Base-by-base conservation (phyloP, 23 tunicate genomes). In the Diplosoma virens region DNA sequence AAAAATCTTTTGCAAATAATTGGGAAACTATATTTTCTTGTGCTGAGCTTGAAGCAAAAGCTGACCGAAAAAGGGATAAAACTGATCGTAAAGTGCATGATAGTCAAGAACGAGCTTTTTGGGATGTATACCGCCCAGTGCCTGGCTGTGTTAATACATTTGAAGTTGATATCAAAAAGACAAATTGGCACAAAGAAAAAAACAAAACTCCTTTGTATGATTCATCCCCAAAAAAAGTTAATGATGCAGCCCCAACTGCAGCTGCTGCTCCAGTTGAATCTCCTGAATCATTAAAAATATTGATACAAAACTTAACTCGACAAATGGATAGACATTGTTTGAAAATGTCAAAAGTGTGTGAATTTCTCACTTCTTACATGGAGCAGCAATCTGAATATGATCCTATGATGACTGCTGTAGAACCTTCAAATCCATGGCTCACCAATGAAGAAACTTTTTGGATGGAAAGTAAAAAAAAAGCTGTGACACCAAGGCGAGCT, bases 111-210 rank as follows among this genome's bases (percentile, higher is more conserved):
- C 75, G 99, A 16, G 99, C 99, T 11, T 94, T 94, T 37, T 94
- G 99, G 99, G 94, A 94, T 80, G 95, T 94, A 20, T 95, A 94
- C 61, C 82, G 99, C 24, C 94, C 98, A 16, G 93, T 86, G 0
- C 99, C 99, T 46, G 99, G 93, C 3, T 88, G 94, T 59, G 99
- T 88, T 21, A 94, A 94, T 64, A 94, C 99, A 9, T 81, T 89
- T 18, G 99, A 87, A 64, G 71, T 87, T 64, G 99, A 94, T 64
- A 94, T 94, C 33, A 94, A 83, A 52, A 94, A 94, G 69, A 56
- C 95, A 67, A 80, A 88, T 37, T 92, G 88, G 87, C 58, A 92
- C 67, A 82, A 85, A 37, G 91, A 81, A 55, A 75, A 85, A 76
- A 36, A 65, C n/a, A 92, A 85, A 52, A 84, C 80, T 47, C 61